Conservation (phyloP, 2,888 invertebrate species). For the Disparrhopalites patrizii region DNA sequence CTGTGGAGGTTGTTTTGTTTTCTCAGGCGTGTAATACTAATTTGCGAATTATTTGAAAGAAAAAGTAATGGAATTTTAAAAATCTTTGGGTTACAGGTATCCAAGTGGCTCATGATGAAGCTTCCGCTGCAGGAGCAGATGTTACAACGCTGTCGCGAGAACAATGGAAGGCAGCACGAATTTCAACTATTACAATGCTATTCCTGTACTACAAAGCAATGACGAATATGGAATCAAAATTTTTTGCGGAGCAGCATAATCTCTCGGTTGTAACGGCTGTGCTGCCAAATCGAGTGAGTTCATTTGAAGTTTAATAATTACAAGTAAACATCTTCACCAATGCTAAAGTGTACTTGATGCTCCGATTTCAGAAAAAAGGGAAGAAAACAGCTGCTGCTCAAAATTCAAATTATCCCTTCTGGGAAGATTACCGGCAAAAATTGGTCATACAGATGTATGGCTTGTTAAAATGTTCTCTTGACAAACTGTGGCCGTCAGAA, state of each 20-base stretch:
- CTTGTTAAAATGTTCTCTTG: slow-evolving; percentile 12
- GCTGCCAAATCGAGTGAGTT: neutral
- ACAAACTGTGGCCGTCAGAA: slow-evolving; percentile 21
- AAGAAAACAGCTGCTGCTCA: slow-evolving; percentile 7
- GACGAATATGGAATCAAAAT: slow-evolving; percentile 35
- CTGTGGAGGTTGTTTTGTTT: slow-evolving; percentile 6
- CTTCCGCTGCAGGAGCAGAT: slow-evolving; percentile 15
- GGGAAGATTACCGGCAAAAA: slow-evolving; percentile 16
- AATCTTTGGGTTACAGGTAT: slow-evolving; percentile 3
- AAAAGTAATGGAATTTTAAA: neutral
- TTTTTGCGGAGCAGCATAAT: slow-evolving; percentile 25
- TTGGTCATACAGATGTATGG: slow-evolving; percentile 14
- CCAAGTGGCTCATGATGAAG: slow-evolving; percentile 10
- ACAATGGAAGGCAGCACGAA: slow-evolving; percentile 18
- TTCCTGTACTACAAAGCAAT: slow-evolving; percentile 38
- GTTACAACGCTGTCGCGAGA: slow-evolving; percentile 18
- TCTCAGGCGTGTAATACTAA: neutral
- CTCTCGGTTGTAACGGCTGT: slow-evolving; percentile 20
- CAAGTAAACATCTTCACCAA: neutral
- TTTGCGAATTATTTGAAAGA: neutral
- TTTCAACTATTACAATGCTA: slow-evolving; percentile 18
- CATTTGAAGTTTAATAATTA: neutral
- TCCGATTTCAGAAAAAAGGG: slow-evolving; percentile 7
- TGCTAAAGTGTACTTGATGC: neutral
- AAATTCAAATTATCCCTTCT: slow-evolving; percentile 15